phyloP scores from a whole-genome alignment of 2,113 vertebrate species.

The Pollimyrus isidori region DNA sequence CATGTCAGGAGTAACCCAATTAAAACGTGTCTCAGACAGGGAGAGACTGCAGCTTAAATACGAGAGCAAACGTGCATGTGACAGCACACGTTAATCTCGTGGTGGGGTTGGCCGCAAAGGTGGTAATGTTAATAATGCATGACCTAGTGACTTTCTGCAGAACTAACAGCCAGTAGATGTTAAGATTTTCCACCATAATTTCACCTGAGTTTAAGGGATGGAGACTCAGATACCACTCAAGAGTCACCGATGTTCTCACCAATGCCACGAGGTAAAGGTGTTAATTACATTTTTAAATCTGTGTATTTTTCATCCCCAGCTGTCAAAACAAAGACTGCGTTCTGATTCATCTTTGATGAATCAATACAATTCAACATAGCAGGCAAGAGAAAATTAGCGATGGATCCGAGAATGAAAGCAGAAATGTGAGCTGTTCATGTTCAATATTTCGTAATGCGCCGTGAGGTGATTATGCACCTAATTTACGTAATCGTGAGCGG shows the following conservation, averaged over 20 bases:
- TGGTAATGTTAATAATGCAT: conserved; percentile 10
- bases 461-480: background rate
- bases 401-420: background rate
- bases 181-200: background rate
- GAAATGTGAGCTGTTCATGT: background rate
- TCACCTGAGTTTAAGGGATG: background rate
- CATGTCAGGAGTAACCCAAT: conserved; percentile 8
- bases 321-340: background rate
- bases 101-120: background rate
- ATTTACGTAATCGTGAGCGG: background rate
- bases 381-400: background rate
- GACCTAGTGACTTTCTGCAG: background rate
- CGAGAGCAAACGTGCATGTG: background rate
- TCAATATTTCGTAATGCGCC: background rate
- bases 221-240: background rate
- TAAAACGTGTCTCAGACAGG: background rate
- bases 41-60: background rate
- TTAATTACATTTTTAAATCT: background rate
- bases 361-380: background rate
- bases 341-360: background rate
- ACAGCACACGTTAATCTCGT: background rate
- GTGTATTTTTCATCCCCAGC: background rate
- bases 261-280: background rate
- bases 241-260: background rate
- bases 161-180: background rate